phyloP scores from a whole-genome alignment of 2,113 vertebrate genomes.

The Toxotes jaculatrix region DNA sequence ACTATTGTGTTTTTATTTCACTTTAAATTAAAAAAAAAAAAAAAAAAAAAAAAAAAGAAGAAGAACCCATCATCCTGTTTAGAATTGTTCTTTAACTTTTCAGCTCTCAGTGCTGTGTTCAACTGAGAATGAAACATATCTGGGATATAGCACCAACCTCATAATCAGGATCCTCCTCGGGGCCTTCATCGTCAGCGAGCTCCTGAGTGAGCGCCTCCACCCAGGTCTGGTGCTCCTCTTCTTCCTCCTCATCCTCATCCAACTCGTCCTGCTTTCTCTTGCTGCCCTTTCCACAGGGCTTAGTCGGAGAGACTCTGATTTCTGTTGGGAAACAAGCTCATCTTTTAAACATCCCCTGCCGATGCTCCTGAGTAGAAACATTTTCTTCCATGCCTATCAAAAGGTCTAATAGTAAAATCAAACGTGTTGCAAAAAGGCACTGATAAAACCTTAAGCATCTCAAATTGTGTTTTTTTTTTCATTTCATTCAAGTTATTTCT shows the following conservation, averaged over 20 bases:
- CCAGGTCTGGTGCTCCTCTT: constrained; percentile 83
- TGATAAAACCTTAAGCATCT: too few species aligned
- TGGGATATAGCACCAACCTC: constrained; percentile 60
- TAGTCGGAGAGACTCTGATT: constrained; percentile 72
- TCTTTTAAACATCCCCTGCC: not conserved
- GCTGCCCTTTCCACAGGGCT: constrained; percentile 82
- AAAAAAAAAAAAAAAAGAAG: too few species aligned
- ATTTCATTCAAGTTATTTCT: too few species aligned
- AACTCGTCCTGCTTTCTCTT: constrained; percentile 88
- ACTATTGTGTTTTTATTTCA: too few species aligned
- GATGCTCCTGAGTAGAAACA: not conserved
- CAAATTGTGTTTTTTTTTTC: too few species aligned
- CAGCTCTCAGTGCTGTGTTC: not conserved
- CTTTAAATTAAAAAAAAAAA: too few species aligned
- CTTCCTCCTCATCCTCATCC: constrained; percentile 80
- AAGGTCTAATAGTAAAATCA: not conserved
- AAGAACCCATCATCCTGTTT: too few species aligned
- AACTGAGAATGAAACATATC: too few species aligned
- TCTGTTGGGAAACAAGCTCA: constrained; percentile 73
- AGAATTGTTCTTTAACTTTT: too few species aligned
- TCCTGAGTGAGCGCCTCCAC: constrained; percentile 79
- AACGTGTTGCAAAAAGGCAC: not conserved
- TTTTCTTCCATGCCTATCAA: not conserved
- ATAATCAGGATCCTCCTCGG: constrained; percentile 75
- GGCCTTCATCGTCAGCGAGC: constrained; percentile 79